Percentiles rank a stretch among this genome's conserved stretches.
Conservation (phyloP, 23 tunicate species). For the Styela clava region DNA sequence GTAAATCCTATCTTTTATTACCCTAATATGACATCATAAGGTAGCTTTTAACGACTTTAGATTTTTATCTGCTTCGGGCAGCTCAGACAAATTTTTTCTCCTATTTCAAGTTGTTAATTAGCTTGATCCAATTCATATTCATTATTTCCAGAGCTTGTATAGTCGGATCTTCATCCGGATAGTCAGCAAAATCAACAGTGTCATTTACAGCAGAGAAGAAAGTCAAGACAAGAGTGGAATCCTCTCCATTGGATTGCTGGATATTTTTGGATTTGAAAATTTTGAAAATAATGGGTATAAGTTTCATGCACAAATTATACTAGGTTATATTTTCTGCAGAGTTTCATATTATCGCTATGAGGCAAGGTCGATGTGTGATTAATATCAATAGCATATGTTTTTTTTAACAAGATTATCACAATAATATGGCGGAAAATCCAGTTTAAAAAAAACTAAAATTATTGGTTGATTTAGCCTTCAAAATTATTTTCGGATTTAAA, state of each 20-base stretch:
- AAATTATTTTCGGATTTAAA: too few relatives aligned
- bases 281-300: slow-evolving; percentile 85
- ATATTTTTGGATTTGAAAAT: slow-evolving; percentile 98
- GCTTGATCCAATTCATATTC: background rate
- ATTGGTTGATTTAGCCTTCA: too few relatives aligned
- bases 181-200: slow-evolving; percentile 87
- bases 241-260: slow-evolving; percentile 86
- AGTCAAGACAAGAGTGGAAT: slow-evolving; percentile 23
- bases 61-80: background rate
- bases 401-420: too few relatives aligned
- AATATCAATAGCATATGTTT: too few relatives aligned
- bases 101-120: too few relatives aligned
- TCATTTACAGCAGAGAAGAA: slow-evolving; percentile 46
- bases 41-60: background rate
- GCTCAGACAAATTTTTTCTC: background rate
- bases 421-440: too few relatives aligned
- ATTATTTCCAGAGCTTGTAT: slow-evolving; percentile 79
- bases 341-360: too few relatives aligned
- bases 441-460: too few relatives aligned
- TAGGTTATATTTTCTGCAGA: too few relatives aligned
- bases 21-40: background rate
- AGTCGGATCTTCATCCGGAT: slow-evolving; percentile 96
- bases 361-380: too few relatives aligned
- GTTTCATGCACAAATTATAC: too few relatives aligned
- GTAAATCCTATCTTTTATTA: background rate